Base-by-base conservation (phyloP, 2,797 vertebrate species). In the Botia almorhae region DNA sequence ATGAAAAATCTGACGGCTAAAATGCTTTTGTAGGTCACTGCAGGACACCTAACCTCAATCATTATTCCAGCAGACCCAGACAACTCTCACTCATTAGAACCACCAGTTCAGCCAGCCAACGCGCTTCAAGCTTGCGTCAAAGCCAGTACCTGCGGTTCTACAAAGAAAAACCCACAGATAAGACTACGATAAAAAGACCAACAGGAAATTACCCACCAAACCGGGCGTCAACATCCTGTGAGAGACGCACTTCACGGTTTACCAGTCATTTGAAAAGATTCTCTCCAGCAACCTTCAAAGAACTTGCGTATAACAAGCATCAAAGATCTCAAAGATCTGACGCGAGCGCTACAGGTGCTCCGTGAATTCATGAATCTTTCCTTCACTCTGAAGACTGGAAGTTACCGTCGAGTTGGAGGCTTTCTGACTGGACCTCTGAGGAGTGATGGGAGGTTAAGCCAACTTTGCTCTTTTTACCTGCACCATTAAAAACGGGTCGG, bases 391-490 rank as follows among this genome's bases (percentile, higher is more conserved):
- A 70, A 17, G n/a, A 78, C 8, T 2, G 26, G 8, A 50, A 21
- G 46, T 64, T 50, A 51, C 46, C 21, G 56, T n/a, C 46, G 36
- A 58, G 56, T 13, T 63, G 29, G 14, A 53, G 14, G 29, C 63
- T 79, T 46, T 46, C 36, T 68, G 70, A 39, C 63, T 2, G 17
- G 58, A 29, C 33, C n/a, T 65, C 43, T 19, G 43, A 50, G 8
- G 56, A 82, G 56, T 19, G 68, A 19, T 21, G 55, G 36, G 60
- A 46, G 55, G 5, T 65, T 63, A 68, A 60, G 76, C 71, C 26
- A 36, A 51, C n/a, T 71, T 83, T 82, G 69, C 78, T 69, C 76
- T 36, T 85, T 82, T 80, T 84, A 39, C 63, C 80, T 82, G 46
- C 74, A 65, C 23, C 73, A 81, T 84, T 81, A 78, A 82, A 79